A percentile compares a stretch with the other conserved stretches of the same genome.
Conservation (phyloP, 2,797 vertebrate genomes). For the Tragopan temminckii region DNA sequence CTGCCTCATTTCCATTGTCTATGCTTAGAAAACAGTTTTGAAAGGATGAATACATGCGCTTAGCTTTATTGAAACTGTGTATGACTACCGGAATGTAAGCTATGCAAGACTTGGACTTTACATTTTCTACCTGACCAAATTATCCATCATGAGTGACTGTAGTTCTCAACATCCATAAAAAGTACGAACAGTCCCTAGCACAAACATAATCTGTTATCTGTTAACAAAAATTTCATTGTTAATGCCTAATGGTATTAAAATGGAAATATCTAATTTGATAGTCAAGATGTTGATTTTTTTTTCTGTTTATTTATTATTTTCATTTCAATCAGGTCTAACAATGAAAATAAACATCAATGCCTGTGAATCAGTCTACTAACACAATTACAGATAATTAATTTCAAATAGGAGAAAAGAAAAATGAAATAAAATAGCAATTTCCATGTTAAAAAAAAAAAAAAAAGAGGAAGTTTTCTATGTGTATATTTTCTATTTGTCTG, state of each 20-base stretch:
- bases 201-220: not conserved
- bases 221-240: not conserved
- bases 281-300: not conserved
- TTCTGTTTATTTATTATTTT: not conserved
- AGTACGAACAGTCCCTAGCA: not conserved
- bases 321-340: not conserved
- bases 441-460: not conserved
- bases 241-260: not conserved
- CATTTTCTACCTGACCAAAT: not conserved
- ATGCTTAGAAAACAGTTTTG: not conserved
- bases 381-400: not conserved
- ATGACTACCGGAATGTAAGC: not conserved
- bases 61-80: not conserved
- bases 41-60: not conserved
- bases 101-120: not conserved
- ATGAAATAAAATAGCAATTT: not conserved
- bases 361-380: accelerated
- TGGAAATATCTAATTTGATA: not conserved
- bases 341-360: not conserved
- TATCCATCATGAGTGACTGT: not conserved
- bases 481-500: constrained; percentile 80
- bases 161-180: not conserved
- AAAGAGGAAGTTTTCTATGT: not conserved
- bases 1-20: not conserved
- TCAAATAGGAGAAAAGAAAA: not conserved